These are phyloP conservation scores for Clarias magur DNA, from an alignment of 2,113 vertebrate species.

Conservation along the genomic window DNA sequence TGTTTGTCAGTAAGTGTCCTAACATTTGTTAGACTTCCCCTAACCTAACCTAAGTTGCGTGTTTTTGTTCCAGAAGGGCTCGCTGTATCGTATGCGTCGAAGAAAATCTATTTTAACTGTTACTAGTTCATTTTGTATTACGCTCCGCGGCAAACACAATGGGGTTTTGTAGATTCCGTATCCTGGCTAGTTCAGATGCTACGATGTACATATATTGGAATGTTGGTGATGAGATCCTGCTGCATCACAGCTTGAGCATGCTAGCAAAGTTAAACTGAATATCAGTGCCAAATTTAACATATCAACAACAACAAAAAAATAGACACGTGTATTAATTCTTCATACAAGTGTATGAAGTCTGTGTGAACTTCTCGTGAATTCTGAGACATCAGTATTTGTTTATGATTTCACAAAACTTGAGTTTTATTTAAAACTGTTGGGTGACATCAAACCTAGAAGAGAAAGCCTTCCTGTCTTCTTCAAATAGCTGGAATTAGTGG, in stretches of 20 bases:
- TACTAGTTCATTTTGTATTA: slow-evolving; percentile 60
- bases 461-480: neutral
- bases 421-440: neutral
- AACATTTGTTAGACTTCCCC: neutral
- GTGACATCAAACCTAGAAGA: neutral
- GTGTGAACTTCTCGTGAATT: slow-evolving; percentile 4
- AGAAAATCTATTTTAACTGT: slow-evolving; percentile 62
- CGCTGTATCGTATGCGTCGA: slow-evolving; percentile 61
- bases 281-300: slow-evolving; percentile 74
- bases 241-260: slow-evolving; percentile 42
- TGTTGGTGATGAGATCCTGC: slow-evolving; percentile 65
- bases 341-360: slow-evolving; percentile 37
- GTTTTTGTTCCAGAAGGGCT: slow-evolving; percentile 74
- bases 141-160: slow-evolving; percentile 54
- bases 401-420: slow-evolving; percentile 2
- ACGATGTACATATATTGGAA: slow-evolving; percentile 69
- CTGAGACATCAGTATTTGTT: slow-evolving; percentile 9
- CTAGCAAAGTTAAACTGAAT: slow-evolving; percentile 15
- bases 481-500: neutral
- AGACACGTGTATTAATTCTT: slow-evolving; percentile 56
- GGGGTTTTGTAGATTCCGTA: slow-evolving; percentile 56
- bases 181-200: slow-evolving; percentile 61
- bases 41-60: neutral
- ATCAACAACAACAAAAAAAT: slow-evolving; percentile 40
- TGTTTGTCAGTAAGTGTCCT: slow-evolving; percentile 34